Percentiles rank a stretch among this genome's conserved stretches.
These are phyloP conservation scores for Megaceryle maxima DNA, from an alignment of 2,113 vertebrate genomes.

Conservation along the genomic window DNA sequence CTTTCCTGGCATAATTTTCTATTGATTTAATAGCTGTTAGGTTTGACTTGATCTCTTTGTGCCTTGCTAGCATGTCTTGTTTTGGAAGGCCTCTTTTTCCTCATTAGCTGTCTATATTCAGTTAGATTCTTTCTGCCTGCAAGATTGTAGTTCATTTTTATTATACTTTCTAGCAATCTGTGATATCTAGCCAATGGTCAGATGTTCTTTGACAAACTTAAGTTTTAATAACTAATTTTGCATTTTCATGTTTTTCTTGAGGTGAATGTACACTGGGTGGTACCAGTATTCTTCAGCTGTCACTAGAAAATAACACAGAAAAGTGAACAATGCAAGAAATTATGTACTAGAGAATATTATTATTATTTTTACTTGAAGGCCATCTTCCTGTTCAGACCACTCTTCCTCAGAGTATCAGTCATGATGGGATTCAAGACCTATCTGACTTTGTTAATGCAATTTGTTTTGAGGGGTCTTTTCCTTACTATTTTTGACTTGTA, in stretches of 20 bases:
- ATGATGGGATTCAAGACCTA: background rate
- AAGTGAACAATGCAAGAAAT: background rate
- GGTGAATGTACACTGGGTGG: background rate
- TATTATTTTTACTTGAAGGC: background rate
- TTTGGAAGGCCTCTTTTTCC: background rate
- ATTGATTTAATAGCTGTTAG: slow-evolving; percentile 14
- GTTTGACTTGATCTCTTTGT: slow-evolving; percentile 29
- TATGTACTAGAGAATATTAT: background rate
- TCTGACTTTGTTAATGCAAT: background rate
- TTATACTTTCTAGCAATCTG: background rate
- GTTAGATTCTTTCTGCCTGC: background rate
- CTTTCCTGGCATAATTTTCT: slow-evolving; percentile 21
- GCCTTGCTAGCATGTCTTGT: background rate
- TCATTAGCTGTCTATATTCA: background rate
- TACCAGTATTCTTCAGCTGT: background rate
- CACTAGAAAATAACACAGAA: background rate
- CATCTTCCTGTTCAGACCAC: background rate
- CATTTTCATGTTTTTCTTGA: background rate
- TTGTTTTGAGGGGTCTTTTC: background rate
- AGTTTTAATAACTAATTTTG: background rate
- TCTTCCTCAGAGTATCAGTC: background rate
- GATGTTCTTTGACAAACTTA: background rate
- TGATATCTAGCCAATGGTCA: background rate
- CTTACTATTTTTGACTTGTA: background rate
- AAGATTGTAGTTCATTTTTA: background rate